Conservation (phyloP, 1,140 invertebrate species). For the Macrotrachela quadricornifera region DNA sequence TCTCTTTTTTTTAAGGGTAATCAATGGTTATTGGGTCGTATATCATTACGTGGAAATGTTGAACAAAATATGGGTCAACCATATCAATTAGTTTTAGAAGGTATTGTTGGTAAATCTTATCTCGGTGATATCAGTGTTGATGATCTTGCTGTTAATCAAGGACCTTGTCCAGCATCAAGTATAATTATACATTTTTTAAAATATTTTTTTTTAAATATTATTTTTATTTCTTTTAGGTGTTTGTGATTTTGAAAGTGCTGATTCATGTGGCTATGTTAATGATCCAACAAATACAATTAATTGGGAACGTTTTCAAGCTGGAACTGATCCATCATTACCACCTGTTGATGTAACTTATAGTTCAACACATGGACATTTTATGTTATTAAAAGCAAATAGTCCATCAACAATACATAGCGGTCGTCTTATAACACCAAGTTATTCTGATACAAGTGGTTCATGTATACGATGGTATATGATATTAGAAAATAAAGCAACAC, state of each 20-base stretch:
- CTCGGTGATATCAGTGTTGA: conserved; percentile 19
- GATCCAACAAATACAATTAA: not conserved
- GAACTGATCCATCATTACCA: no score
- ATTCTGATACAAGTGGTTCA: not conserved
- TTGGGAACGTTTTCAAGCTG: not conserved
- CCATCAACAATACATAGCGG: not conserved
- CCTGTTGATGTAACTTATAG: not conserved
- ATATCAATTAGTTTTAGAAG: conserved; percentile 11
- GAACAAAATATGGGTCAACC: conserved; percentile 10
- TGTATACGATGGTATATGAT: not conserved
- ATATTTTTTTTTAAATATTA: not conserved
- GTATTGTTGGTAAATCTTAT: conserved; percentile 10
- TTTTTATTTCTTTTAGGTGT: not conserved
- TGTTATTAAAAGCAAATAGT: not conserved
- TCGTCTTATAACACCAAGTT: not conserved
- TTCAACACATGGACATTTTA: conserved; percentile 1
- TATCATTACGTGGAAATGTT: conserved; percentile 14
- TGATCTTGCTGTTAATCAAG: conserved; percentile 15
- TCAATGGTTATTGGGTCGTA: conserved; percentile 6
- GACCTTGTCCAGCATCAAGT: conserved; percentile 13
- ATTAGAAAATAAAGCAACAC: not conserved
- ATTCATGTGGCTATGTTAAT: not conserved
- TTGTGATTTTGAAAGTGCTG: not conserved
- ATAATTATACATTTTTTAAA: not conserved
- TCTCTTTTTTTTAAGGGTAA: conserved; percentile 6